Percentiles rank a stretch among this genome's conserved stretches.
Evolutionary conservation across 2,113 vertebrate species (phyloP).

Genomic region (Cynoglossus semilaevis): DNA sequence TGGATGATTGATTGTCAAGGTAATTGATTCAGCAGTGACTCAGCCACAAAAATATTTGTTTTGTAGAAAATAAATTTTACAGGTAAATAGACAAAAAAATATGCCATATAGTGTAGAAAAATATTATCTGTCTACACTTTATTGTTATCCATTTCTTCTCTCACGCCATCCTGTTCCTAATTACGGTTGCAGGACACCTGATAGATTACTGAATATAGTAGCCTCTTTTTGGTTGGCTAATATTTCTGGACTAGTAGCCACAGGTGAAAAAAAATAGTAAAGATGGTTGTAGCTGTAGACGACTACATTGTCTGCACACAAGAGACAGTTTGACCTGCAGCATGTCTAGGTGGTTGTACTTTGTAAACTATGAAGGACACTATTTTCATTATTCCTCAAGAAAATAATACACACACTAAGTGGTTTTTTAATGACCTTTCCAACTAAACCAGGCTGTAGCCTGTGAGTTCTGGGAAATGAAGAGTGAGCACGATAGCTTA

Average conservation of each 20-base stretch:
- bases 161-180: background rate
- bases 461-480: conserved; percentile 69
- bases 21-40: conserved; percentile 30
- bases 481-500: conserved; percentile 66
- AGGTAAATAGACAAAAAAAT: conserved; percentile 4
- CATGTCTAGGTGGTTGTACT: conserved; percentile 32
- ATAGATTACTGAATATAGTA: conserved; percentile 12
- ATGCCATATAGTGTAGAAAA: too few relatives aligned
- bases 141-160: background rate
- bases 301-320: conserved; percentile 28
- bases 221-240: conserved; percentile 10
- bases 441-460: conserved; percentile 57
- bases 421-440: conserved; percentile 53
- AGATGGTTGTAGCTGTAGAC: conserved; percentile 16
- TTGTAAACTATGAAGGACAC: conserved; percentile 16
- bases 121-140: background rate
- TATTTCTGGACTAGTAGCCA: conserved; percentile 28
- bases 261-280: conserved; percentile 40
- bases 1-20: conserved; percentile 45
- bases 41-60: conserved; percentile 47
- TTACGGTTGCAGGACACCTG: background rate
- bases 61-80: conserved; percentile 14
- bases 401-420: conserved; percentile 14
- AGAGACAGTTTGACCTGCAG: conserved; percentile 28
- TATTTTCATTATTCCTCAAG: conserved; percentile 35